phyloP scores from a whole-genome alignment of 2,888 invertebrate species.

The Dyspetes luteomarginatus region DNA sequence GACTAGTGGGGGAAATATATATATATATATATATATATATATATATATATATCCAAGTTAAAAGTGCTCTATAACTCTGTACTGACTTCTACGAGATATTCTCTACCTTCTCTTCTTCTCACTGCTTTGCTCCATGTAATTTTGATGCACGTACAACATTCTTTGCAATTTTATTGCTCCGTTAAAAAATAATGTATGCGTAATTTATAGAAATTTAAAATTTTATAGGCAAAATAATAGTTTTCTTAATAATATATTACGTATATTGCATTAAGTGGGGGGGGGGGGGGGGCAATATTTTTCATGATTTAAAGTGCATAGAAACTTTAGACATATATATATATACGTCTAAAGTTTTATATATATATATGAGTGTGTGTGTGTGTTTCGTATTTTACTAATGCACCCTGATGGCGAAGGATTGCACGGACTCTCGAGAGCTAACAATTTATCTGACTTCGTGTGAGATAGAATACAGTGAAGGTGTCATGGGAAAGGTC shows the following conservation, averaged over 20 bases:
- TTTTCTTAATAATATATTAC: background rate
- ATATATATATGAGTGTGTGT: conserved; percentile 10
- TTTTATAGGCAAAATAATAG: background rate
- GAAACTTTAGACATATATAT: background rate
- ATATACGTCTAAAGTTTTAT: background rate
- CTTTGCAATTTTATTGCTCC: too few relatives aligned
- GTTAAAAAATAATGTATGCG: too few relatives aligned
- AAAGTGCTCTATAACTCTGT: background rate
- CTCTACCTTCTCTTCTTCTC: conserved; percentile 20
- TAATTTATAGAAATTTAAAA: too few relatives aligned
- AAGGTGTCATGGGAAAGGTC: conserved; percentile 80
- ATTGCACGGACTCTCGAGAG: conserved; percentile 50
- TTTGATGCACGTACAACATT: too few relatives aligned
- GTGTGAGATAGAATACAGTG: conserved; percentile 55
- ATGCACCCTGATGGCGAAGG: conserved; percentile 14
- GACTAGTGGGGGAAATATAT: too few relatives aligned
- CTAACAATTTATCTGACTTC: conserved; percentile 63
- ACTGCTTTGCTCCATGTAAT: conserved; percentile 2
- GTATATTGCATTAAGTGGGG: too few relatives aligned
- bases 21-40: too few relatives aligned
- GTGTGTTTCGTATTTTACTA: background rate
- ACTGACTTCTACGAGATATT: background rate
- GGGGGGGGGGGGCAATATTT: too few relatives aligned
- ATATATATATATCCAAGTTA: too few relatives aligned
- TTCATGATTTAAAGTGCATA: background rate